Percentiles rank a stretch among this genome's conserved stretches.
Conservation (phyloP, 2,888 invertebrate species). For the Ephialtes manifestator region DNA sequence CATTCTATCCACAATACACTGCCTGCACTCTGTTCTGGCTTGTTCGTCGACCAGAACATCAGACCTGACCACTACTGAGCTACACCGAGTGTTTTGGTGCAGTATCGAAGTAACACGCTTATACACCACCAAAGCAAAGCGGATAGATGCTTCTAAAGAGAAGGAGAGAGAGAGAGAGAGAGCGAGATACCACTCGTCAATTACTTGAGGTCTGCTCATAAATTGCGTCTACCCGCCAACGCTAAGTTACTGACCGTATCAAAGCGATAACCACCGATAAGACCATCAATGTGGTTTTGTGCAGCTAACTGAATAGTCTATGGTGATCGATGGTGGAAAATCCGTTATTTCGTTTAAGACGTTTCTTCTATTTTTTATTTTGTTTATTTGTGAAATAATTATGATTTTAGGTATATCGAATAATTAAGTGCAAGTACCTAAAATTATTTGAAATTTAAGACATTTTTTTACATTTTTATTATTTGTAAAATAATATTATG, state of each 20-base stretch:
- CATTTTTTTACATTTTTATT: no score
- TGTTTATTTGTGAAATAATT: no score
- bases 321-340: background rate
- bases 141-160: conserved; percentile 32
- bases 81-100: conserved; percentile 25
- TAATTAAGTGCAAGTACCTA: no score
- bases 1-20: background rate
- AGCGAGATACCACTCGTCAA: conserved; percentile 46
- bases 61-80: conserved; percentile 17
- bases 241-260: conserved; percentile 63
- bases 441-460: no score
- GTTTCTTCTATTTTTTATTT: background rate
- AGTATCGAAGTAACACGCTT: conserved; percentile 54
- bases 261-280: conserved; percentile 67
- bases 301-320: conserved; percentile 29
- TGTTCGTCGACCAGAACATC: conserved; percentile 6
- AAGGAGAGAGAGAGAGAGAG: conserved; percentile 41
- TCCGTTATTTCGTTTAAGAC: background rate
- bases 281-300: conserved; percentile 47
- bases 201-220: conserved; percentile 51
- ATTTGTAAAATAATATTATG: no score
- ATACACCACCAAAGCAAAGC: conserved; percentile 27
- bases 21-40: background rate
- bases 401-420: no score
- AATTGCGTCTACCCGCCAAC: conserved; percentile 55